Evolutionary conservation across 2,797 vertebrate species (phyloP), one percentile per base, ranked within the genome.

Genomic region (Calcarius lapponicus): DNA sequence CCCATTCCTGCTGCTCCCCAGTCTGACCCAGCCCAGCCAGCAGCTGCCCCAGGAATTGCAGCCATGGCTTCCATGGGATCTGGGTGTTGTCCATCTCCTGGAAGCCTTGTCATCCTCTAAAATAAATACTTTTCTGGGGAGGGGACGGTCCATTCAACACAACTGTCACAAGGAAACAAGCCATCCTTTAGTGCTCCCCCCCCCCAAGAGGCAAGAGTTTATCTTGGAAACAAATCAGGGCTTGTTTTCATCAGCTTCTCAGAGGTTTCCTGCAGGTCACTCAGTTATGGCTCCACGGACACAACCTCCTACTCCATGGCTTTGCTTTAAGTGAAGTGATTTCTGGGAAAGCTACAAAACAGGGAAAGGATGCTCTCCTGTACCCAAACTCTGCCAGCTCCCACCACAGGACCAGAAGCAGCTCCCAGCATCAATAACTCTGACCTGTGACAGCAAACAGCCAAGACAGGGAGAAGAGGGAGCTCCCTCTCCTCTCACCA

Each of bases 181-280:
- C 26, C 47, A 57, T 67, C 45, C 42, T 79, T 43, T 36, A 36
- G 51, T 31, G 29, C 34, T 72, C 4, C 4, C 36, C 4, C 4
- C 36, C 20, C 36, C 14, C 32, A 28, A 45, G 58, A 73, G 93
- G 67, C 79, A 48, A 43, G 4, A 31, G 78, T 92, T 97, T 94
- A 94, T 90, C 94, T 88, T 90, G 53, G 96, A 94, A 88, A 61
- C 22, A 45, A 85, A 92, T 50, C 80, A 65, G 71, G 20, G 82
- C 87, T 88, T 7, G 34, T 70, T 93, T 80, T 43, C 61, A 80
- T 53, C 32, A 58, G 66, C 81, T 90, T 22, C 88, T 80, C 58
- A 32, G 45, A 56, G 38, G n/a, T 58, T 82, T 84, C 65, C 47
- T 83, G 83, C 28, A 29, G 80, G 87, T 85, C 74, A 78, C 72